A percentile compares a stretch with the other conserved stretches of the same genome.
phyloP scores from a whole-genome alignment of 2,888 invertebrate genomes.

The Imbricaverruca yamaguchii region DNA sequence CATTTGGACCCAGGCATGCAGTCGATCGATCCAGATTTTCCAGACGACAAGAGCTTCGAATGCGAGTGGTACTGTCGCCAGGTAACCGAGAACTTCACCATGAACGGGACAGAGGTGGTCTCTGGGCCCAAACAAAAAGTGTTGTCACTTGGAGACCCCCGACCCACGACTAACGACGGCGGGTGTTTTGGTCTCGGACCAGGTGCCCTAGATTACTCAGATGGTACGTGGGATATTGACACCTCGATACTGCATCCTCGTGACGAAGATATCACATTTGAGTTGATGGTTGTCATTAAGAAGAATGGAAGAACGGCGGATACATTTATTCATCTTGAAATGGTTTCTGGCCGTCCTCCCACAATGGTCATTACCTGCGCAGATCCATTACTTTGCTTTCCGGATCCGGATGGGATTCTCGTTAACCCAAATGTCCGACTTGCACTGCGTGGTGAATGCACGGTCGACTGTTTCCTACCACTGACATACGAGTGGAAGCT shows the following conservation, averaged over 20 bases:
- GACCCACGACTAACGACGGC: not conserved
- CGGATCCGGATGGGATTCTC: not conserved
- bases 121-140: not conserved
- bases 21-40: conserved; percentile 42
- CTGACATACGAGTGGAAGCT: conserved; percentile 6
- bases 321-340: not conserved
- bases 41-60: conserved; percentile 32
- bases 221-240: not conserved
- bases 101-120: not conserved
- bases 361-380: not conserved
- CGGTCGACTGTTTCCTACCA: not conserved
- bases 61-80: conserved; percentile 6
- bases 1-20: conserved; percentile 37
- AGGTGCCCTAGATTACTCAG: not conserved
- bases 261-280: not conserved
- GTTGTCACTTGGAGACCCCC: not conserved
- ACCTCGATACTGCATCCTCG: not conserved
- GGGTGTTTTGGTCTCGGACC: conserved; percentile 1
- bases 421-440: not conserved
- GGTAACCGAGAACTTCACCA: not conserved
- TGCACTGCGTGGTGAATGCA: not conserved
- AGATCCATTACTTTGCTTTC: not conserved
- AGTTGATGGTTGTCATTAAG: not conserved
- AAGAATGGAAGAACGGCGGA: not conserved
- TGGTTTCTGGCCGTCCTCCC: conserved; percentile 9